Conservation (phyloP, 2,797 vertebrate genomes). For the Xenentodon cancila region DNA sequence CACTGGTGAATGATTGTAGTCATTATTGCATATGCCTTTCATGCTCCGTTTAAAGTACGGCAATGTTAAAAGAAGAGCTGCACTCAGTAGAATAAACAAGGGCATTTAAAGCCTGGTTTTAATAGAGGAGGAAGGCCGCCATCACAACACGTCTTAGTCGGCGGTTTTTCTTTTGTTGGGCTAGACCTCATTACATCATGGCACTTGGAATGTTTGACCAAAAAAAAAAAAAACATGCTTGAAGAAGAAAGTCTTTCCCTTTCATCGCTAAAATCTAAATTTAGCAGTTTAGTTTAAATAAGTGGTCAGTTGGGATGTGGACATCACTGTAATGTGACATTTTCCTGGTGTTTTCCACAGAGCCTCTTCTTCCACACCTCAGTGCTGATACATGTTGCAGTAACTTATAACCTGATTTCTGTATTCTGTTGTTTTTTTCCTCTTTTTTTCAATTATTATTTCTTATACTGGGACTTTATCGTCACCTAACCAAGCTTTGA, state of each 20-base stretch:
- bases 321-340: constrained; percentile 36
- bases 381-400: background rate
- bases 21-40: constrained; percentile 41
- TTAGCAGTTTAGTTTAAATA: constrained; percentile 47
- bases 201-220: constrained; percentile 55
- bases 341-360: constrained; percentile 16
- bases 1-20: constrained; percentile 41
- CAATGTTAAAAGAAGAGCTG: constrained; percentile 48
- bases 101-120: constrained; percentile 38
- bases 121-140: constrained; percentile 45
- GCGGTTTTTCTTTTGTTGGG: constrained; percentile 52
- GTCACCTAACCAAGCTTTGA: background rate
- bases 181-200: constrained; percentile 56
- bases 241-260: constrained; percentile 35
- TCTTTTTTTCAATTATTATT: background rate
- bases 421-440: background rate
- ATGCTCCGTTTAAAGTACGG: constrained; percentile 45
- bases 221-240: constrained; percentile 52
- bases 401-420: background rate
- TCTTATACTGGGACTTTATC: background rate
- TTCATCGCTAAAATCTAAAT: constrained; percentile 37
- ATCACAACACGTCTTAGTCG: constrained; percentile 42
- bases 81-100: background rate
- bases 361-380: too few relatives aligned
- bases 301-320: constrained; percentile 39